These are phyloP conservation scores for Periophthalmus magnuspinnatus DNA, from an alignment of 2,797 vertebrate genomes.

Conservation along the genomic window DNA sequence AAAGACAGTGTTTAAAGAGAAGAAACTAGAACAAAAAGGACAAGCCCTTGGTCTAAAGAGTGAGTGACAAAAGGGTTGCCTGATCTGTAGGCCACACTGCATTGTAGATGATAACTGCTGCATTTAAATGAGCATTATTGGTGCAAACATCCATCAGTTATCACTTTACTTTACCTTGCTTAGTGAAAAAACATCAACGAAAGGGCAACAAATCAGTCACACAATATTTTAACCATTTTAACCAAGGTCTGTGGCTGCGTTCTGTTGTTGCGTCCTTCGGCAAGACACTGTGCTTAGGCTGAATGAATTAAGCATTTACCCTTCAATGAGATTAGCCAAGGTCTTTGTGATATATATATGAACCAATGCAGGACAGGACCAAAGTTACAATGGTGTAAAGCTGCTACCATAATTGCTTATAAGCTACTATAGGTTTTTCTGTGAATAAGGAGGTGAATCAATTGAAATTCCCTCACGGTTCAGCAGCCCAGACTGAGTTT, in stretches of 20 bases:
- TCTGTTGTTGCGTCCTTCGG: neutral
- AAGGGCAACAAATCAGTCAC: too few relatives aligned
- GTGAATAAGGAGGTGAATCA: neutral
- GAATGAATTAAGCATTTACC: neutral
- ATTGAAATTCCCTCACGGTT: neutral
- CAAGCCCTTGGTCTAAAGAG: neutral
- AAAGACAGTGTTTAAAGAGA: neutral
- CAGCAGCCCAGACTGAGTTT: conserved; percentile 30
- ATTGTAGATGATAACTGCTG: neutral
- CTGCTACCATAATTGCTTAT: neutral
- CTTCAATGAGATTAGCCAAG: neutral
- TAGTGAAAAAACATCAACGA: neutral
- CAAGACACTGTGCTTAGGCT: neutral
- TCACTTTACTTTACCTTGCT: neutral
- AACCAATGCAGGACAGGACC: neutral
- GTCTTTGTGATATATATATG: neutral
- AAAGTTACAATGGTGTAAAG: neutral
- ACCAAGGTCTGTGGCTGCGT: neutral
- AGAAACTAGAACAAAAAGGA: neutral
- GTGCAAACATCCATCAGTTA: neutral
- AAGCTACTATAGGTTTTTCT: neutral
- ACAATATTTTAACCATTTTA: too few relatives aligned
- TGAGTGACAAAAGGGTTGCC: neutral
- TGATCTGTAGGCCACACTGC: neutral
- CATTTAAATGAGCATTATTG: neutral